phyloP scores from a whole-genome alignment of 2,888 invertebrate species.

The Neoitamus cyanurus region DNA sequence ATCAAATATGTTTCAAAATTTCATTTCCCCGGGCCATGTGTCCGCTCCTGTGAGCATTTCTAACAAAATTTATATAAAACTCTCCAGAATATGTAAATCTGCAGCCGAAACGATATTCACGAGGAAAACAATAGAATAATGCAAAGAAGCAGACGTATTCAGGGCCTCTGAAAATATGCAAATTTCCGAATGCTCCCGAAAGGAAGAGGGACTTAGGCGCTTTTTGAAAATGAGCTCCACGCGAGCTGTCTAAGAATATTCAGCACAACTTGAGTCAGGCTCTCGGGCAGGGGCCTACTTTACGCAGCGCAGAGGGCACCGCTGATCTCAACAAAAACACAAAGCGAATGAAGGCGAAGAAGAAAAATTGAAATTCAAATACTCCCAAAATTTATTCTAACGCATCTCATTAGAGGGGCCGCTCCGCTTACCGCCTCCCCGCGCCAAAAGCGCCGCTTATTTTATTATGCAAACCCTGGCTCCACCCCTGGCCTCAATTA shows the following conservation, averaged over 20 bases:
- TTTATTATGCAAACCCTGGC: conserved; percentile 25
- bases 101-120: conserved; percentile 11
- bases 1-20: conserved; percentile 4
- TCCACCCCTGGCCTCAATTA: conserved; percentile 31
- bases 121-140: conserved; percentile 31
- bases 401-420: conserved; percentile 26
- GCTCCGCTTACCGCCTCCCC: neutral
- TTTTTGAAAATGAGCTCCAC: conserved; percentile 11
- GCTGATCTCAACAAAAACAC: neutral
- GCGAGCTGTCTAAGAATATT: neutral
- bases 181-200: neutral
- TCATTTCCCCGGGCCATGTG: neutral
- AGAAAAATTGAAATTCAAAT: conserved; percentile 41
- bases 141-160: conserved; percentile 1
- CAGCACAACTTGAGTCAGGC: neutral
- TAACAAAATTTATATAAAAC: neutral
- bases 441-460: neutral
- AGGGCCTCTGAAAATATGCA: conserved; percentile 8
- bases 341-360: neutral
- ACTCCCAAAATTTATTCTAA: conserved; percentile 32
- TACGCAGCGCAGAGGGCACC: neutral
- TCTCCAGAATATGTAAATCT: conserved; percentile 17
- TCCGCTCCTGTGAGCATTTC: conserved; percentile 6
- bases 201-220: neutral
- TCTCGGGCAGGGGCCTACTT: neutral